These are phyloP conservation scores for Drosophila prostipennis DNA, from an alignment of 2,888 invertebrate species.

Conservation along the genomic window DNA sequence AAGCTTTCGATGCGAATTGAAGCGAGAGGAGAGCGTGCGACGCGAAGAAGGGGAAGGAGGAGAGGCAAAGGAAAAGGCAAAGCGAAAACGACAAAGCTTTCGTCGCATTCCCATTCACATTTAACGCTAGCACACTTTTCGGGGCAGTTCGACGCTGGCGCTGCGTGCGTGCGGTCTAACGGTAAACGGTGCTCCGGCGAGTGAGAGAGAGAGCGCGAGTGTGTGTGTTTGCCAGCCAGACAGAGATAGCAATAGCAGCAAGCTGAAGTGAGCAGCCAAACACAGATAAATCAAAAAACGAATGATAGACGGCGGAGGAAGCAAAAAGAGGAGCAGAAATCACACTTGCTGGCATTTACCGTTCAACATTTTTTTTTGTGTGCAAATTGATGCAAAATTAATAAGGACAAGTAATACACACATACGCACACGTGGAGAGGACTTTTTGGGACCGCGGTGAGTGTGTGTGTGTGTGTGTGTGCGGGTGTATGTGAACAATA, in stretches of 20 bases:
- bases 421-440: conserved; percentile 19
- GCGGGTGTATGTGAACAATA: conserved; percentile 61
- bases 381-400: conserved; percentile 66
- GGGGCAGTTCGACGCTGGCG: conserved; percentile 75
- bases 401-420: conserved; percentile 50
- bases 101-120: conserved; percentile 14
- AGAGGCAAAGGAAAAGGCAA: neutral
- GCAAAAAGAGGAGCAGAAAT: conserved; percentile 6
- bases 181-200: conserved; percentile 33
- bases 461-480: conserved; percentile 23
- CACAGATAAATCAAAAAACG: conserved; percentile 30
- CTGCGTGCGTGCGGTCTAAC: conserved; percentile 77
- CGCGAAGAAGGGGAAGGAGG: neutral
- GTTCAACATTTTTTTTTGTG: conserved; percentile 34
- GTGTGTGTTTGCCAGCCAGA: conserved; percentile 22
- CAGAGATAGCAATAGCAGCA: conserved; percentile 6
- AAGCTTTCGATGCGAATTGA: conserved; percentile 16
- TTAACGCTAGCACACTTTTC: conserved; percentile 59
- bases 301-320: conserved; percentile 2
- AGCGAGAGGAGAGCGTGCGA: neutral
- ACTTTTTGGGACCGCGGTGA: conserved; percentile 39
- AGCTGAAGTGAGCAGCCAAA: conserved; percentile 13
- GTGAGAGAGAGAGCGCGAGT: conserved; percentile 3
- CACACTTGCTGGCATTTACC: conserved; percentile 15
- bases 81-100: conserved; percentile 10